Base-by-base conservation (phyloP, 2,888 invertebrate species). In the Drosophila paucipuncta region DNA sequence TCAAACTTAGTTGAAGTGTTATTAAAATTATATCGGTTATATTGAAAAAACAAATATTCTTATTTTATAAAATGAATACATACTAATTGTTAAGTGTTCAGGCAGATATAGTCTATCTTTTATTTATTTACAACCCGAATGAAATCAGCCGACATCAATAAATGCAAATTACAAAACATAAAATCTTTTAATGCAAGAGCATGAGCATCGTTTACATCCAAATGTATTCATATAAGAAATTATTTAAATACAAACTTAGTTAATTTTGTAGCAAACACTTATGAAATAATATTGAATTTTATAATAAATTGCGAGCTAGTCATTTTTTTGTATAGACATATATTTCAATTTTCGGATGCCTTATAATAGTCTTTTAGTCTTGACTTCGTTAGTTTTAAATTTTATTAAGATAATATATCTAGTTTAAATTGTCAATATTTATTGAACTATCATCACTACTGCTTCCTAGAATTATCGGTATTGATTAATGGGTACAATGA, bases 401-500 rank as follows among this genome's bases (percentile, higher is more conserved):
- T 31, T 2, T 31, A 57, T 13, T n/a, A 16, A 31, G 30, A 31
- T 31, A 58, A 25, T 16, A 22, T 41, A 9, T 41, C 4, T 22
- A 52, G 52, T 31, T 31, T 37, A 5, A 16, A 10, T n/a, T 11
- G 7, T 1, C 22, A 53, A 41, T 62, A 54, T 54, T 54, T 54
- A 43, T 54, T 25, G 22, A 25, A 25, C 25, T 47, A 25, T 25
- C 25, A 28, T 33, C 16, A 31, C 28, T 25, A 59, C 30, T 11
- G n/a, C 28, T 61, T 53, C 35, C 35, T 25, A 43, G 50, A 33
- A 63, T 33, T 62, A 64, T 41, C 13, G 37, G 37, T 53, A 33
- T 43, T 62, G 43, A 57, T 54, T 58, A 64, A 54, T 67, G 47
- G 59, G 76, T 79, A 59, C 76, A 76, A 41, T 74, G 67, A 75